Evolutionary conservation across 1,140 invertebrate species (phyloP), one percentile per base, ranked within the genome.

Genomic region (Chironomus tepperi): DNA sequence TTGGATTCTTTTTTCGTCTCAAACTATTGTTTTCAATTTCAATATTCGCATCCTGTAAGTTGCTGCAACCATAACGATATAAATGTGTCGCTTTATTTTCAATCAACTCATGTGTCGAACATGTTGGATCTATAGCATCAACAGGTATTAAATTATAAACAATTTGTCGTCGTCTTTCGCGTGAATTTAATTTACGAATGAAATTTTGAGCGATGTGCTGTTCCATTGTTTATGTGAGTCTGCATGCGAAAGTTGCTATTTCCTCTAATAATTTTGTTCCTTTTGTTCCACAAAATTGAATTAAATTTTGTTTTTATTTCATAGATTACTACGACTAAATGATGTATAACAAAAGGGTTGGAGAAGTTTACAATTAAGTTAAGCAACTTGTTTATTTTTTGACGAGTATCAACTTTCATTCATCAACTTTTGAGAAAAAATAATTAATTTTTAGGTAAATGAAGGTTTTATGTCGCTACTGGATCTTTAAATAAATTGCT

Each of bases 1-100:
- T 21, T 74, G 19, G 74, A 70, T 47, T 70, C n/a, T 64, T 74
- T 18, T 42, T 75, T 73, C 73, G 43, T n/a, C 75, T 73, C 64
- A 57, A 74, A 67, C 67, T 42, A 16, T 74, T 72, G 21, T 19
- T 73, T 18, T 73, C 19, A 70, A 70, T 19, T 70, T 18, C 18
- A 18, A 70, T 9, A 70, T 18, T 70, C 19, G 18, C 18, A 10
- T 21, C 65, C 7, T 70, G 16, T 10, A 70, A 34, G 24, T 5
- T 19, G 18, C 10, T 70, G 18, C 65, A 70, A 9, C 65, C 65
- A 70, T 70, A 70, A 18, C 65, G 65, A 70, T 70, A 70, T n/a
- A 57, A 57, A 70, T 19, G n/a, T 19, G 16, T 70, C 7, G 65
- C 18, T 70, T 70, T 70, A 16, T 18, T 21, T 19, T 70, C 16